Conservation (phyloP, 2,888 invertebrate genomes). For the Iphiclides podalirius region DNA sequence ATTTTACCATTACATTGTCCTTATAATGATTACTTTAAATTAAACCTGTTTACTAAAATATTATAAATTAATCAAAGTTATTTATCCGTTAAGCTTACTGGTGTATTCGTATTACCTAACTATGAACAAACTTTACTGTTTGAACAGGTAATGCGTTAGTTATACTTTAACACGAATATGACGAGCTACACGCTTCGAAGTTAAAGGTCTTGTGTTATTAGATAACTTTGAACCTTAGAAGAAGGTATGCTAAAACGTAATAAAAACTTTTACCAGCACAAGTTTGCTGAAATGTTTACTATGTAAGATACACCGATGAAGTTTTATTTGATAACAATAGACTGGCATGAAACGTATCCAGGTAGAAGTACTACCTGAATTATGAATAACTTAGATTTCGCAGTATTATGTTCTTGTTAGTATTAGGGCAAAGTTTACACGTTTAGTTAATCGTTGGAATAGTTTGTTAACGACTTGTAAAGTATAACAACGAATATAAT, state of each 20-base stretch:
- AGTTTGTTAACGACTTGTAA: background rate
- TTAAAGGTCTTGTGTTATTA: slow-evolving; percentile 52
- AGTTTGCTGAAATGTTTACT: slow-evolving; percentile 25
- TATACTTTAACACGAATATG: slow-evolving; percentile 2
- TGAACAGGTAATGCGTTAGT: slow-evolving; percentile 3
- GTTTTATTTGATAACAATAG: slow-evolving; percentile 7
- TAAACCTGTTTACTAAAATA: too few species aligned
- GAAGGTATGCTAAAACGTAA: slow-evolving; percentile 62
- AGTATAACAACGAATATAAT: background rate
- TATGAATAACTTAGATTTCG: too few species aligned
- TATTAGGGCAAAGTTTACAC: background rate
- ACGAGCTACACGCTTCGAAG: slow-evolving; percentile 10
- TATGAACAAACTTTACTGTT: background rate
- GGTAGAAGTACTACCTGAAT: too few species aligned
- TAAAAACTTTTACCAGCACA: slow-evolving; percentile 61
- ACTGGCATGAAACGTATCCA: background rate
- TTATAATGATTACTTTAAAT: too few species aligned
- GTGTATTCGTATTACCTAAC: background rate
- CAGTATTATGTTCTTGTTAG: too few species aligned
- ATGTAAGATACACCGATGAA: slow-evolving; percentile 3
- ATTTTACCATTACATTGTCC: too few species aligned
- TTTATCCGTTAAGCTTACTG: too few species aligned
- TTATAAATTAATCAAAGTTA: too few species aligned
- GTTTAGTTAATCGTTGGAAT: background rate
- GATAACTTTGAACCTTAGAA: slow-evolving; percentile 65